Evolutionary conservation across 2,797 vertebrate genomes (phyloP), one percentile per base, ranked within the genome.

Genomic region (Megaceryle alcyon): DNA sequence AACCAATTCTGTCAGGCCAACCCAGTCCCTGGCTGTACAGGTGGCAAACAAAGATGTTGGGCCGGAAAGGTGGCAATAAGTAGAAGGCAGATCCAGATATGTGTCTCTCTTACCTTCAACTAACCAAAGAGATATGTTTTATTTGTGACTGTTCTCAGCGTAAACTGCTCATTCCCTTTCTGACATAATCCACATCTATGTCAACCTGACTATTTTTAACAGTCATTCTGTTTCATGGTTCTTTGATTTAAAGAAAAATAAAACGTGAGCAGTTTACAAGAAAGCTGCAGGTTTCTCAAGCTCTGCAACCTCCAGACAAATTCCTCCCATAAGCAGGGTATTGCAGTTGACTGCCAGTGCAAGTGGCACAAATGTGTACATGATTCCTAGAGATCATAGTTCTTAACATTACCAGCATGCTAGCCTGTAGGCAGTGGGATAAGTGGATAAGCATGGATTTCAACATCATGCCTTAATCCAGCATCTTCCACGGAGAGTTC

Each of bases 241-340:
- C 46, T 93, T 91, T 82, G 78, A 86, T 86, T 92, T 76, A 91
- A 83, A 65, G 48, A 56, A 88, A 91, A 83, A 79, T 57, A 86
- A 91, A 93, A 75, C 1, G 6, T 2, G 1, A 90, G 23, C 28
- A 83, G 69, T 75, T 94, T 83, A 41, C 61, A 63, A 72, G 65
- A 82, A 18, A 68, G 35, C 9, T 71, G 29, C 37, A 51, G 43
- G 48, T 66, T 95, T 92, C 75, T 77, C 48, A 80, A 6, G 39
- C 56, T 82, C 57, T 75, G 44, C 88, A 88, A 68, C 8, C 18
- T 78, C 12, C 76, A 78, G 63, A 75, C 48, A 75, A 83, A 90
- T 41, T 37, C 18, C 19, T 76, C 39, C 14, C 37, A 21, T 4
- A 57, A 35, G 43, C 70, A 86, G 28, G 19, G 17, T 56, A 46